Base-by-base conservation (phyloP, 2,888 invertebrate species). In the Eupithecia tripunctaria region DNA sequence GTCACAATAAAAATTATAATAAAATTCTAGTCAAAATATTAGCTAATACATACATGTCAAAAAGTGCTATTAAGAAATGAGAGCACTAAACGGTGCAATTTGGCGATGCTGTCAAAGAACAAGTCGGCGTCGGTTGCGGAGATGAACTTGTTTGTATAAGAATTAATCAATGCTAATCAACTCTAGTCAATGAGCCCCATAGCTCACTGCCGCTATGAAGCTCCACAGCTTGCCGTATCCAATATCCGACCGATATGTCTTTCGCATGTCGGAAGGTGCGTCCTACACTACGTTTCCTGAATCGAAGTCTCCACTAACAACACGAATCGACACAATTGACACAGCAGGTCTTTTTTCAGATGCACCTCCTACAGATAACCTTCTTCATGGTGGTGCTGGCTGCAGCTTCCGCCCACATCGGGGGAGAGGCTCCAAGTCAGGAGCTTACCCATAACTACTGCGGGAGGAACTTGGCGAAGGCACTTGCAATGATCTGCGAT, bases 381-480 rank as follows among this genome's bases (percentile, higher is more conserved):
- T 21, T 86, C 3, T 8, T 84, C 0, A 68, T 79, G 2, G 65
- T 86, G 12, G 38, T 84, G 47, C 75, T 82, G 38, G 71, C 82
- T 21, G 69, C 85, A 15, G 78, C 84, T 0, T 82, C 85, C 66
- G 89, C 82, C 0, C 88, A 89, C 78, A 86, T 90, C 47, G 84
- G 85, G 0, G 85, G 84, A 0, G 72, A 76, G 2, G 10, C 72
- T 2, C 4, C 79, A 2, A 67, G 36, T 18, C 87, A 88, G 75
- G 85, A 86, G 4, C 4, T 77, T 2, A 81, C 86, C 0, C 85
- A 86, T 70, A 74, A 84, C 5, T 91, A 89, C 80, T 91, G 91
- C 71, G 91, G 91, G 0, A 82, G 90, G 10, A 79, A 77, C 0
- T 77, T 91, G 27, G 87, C 91, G 0, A 81, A 83, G 25, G 84